These are phyloP conservation scores for Eira barbara DNA, from an alignment of 2,113 vertebrate species.

Conservation along the genomic window DNA sequence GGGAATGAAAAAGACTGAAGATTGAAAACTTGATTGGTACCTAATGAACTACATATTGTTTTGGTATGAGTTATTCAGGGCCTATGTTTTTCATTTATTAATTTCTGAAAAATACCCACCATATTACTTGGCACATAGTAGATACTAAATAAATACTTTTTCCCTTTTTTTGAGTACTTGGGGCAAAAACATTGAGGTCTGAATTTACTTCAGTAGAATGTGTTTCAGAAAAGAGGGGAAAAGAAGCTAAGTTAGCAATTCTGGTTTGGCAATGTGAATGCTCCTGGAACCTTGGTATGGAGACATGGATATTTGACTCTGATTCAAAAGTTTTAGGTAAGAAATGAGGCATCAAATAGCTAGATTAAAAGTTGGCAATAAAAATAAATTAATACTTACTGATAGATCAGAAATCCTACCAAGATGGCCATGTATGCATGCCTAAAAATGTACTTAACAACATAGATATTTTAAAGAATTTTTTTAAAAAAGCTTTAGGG, in stretches of 20 bases:
- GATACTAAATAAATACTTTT: not conserved
- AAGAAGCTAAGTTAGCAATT: not conserved
- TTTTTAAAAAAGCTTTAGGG: constrained; percentile 19
- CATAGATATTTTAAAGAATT: not conserved
- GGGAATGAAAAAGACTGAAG: not conserved
- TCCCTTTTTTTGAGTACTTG: not conserved
- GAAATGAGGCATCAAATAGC: not conserved
- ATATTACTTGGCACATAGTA: not conserved
- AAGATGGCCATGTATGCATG: not conserved
- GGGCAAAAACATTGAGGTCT: not conserved
- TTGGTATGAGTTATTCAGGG: not conserved
- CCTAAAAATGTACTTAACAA: not conserved
- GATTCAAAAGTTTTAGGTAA: not conserved
- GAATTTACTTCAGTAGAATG: not conserved
- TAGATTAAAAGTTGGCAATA: not conserved
- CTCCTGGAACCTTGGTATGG: not conserved
- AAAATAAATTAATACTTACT: constrained; percentile 19
- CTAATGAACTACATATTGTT: not conserved
- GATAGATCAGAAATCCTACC: not conserved
- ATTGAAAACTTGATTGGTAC: not conserved
- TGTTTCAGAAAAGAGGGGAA: not conserved
- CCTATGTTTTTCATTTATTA: not conserved
- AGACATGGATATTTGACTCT: not conserved
- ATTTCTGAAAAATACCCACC: not conserved
- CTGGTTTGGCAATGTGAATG: not conserved